Evolutionary conservation across 2,888 invertebrate species (phyloP).

Genomic region (Apotomis capreana): DNA sequence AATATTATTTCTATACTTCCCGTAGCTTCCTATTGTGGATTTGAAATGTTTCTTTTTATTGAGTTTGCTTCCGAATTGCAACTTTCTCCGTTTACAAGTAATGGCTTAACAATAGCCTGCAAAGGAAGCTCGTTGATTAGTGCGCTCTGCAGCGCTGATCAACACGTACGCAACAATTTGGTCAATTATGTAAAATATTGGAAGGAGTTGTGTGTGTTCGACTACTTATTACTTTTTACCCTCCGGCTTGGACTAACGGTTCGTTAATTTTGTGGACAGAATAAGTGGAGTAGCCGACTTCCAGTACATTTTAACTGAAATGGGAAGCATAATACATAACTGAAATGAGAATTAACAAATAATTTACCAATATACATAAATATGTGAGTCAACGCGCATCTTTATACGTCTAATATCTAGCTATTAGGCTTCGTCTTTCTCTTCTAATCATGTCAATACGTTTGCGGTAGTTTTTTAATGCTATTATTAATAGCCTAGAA

Average conservation of each 20-base stretch:
- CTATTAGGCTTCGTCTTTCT: no score
- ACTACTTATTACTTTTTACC: slow-evolving; percentile 73
- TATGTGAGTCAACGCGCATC: no score
- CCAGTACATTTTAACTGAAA: neutral
- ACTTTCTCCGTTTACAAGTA: slow-evolving; percentile 57
- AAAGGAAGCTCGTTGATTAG: slow-evolving; percentile 58
- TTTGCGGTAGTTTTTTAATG: no score
- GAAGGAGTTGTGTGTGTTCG: slow-evolving; percentile 69
- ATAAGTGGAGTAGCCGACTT: slow-evolving; percentile 53
- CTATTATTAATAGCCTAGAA: no score
- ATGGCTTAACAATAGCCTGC: slow-evolving; percentile 56
- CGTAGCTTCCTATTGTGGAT: slow-evolving; percentile 58
- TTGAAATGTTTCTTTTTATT: slow-evolving; percentile 54
- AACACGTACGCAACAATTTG: slow-evolving; percentile 68
- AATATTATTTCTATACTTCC: slow-evolving; percentile 73
- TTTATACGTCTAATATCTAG: no score
- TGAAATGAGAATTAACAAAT: no score
- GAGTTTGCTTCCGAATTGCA: slow-evolving; percentile 54
- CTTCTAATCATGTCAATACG: no score
- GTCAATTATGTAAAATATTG: slow-evolving; percentile 74
- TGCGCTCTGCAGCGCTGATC: slow-evolving; percentile 61
- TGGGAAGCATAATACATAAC: no score
- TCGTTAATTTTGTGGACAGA: slow-evolving; percentile 57
- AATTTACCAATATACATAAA: no score
- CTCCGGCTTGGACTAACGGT: slow-evolving; percentile 68